phyloP scores from a whole-genome alignment of 2,113 vertebrate genomes.

The Eptesicus fuscus region DNA sequence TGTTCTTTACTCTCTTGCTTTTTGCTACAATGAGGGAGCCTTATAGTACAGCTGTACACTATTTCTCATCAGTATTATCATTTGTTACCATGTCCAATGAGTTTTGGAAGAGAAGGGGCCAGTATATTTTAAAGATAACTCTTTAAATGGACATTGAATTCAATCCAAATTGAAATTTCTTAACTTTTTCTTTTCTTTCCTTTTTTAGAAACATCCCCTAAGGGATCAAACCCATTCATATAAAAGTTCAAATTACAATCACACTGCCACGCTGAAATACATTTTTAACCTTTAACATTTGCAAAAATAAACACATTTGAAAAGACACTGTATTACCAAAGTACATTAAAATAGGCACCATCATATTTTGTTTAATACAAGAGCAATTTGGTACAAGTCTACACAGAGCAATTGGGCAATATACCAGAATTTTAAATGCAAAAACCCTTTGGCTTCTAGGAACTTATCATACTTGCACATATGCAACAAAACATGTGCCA shows the following conservation, averaged over 20 bases:
- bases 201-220: background rate
- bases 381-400: background rate
- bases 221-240: background rate
- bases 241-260: slow-evolving; percentile 27
- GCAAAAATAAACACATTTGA: background rate
- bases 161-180: slow-evolving; percentile 2
- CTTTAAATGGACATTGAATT: background rate
- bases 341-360: background rate
- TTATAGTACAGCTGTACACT: background rate
- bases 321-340: background rate
- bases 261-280: background rate
- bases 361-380: background rate
- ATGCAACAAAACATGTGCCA: background rate
- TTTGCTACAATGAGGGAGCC: background rate
- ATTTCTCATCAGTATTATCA: background rate
- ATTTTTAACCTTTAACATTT: slow-evolving; percentile 34
- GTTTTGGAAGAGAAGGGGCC: background rate
- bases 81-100: background rate
- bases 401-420: slow-evolving; percentile 5
- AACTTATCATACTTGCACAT: background rate
- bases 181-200: slow-evolving; percentile 12
- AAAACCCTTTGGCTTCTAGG: background rate
- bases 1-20: background rate
- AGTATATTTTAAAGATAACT: background rate
- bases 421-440: slow-evolving; percentile 9